Evolutionary conservation across 2,888 invertebrate species (phyloP).

Genomic region (Apamea anceps): DNA sequence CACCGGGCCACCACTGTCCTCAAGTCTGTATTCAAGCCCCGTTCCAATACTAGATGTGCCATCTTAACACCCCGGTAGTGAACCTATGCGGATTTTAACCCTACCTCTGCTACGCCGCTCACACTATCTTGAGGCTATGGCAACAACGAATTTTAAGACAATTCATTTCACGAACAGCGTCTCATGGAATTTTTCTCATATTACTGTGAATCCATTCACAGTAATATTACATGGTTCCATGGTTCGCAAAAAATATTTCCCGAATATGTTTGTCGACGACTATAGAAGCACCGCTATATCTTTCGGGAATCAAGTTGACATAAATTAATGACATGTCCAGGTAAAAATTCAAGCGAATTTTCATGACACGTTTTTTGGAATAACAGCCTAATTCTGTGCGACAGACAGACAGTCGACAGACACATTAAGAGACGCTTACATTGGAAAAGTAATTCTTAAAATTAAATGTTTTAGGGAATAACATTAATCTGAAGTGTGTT

Average conservation of each 20-base stretch:
- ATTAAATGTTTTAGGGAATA: neutral
- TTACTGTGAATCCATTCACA: neutral
- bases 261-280: neutral
- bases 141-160: neutral
- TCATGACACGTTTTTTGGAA: slow-evolving; percentile 24
- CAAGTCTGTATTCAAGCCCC: neutral
- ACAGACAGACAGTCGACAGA: neutral
- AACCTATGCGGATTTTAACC: neutral
- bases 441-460: neutral
- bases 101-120: neutral
- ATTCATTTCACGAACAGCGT: neutral
- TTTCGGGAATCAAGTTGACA: slow-evolving; percentile 32
- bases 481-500: neutral
- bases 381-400: slow-evolving; percentile 19
- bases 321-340: slow-evolving; percentile 48
- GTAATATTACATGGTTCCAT: neutral
- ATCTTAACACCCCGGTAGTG: neutral
- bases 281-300: slow-evolving; percentile 14
- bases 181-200: neutral
- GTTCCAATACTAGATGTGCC: neutral
- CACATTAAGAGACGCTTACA: neutral
- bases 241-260: slow-evolving; percentile 6
- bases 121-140: neutral
- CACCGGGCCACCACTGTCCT: neutral
- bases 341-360: slow-evolving; percentile 23